Evolutionary conservation across 2,888 invertebrate species (phyloP).

Genomic region (Drosophila falleni): DNA sequence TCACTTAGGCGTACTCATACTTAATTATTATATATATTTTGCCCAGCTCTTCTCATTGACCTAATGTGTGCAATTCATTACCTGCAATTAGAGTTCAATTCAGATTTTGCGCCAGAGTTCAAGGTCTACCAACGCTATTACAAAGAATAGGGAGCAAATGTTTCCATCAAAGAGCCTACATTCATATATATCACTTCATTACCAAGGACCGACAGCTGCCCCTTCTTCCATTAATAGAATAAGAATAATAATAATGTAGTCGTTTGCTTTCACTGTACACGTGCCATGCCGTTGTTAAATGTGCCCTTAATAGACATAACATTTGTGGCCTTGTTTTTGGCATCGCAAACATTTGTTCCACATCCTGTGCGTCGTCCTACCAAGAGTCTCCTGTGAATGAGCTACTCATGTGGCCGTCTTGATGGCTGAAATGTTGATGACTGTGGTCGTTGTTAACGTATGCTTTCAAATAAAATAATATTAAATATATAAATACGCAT

Average conservation of each 20-base stretch:
- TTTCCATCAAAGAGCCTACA: conserved; percentile 35
- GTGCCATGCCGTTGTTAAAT: conserved; percentile 63
- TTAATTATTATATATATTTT: conserved; percentile 22
- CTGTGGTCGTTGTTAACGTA: conserved; percentile 33
- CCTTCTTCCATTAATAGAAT: conserved; percentile 29
- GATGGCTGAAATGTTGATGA: conserved; percentile 32
- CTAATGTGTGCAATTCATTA: conserved; percentile 74
- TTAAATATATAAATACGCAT: conserved; percentile 11
- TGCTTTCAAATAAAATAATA: conserved; percentile 22
- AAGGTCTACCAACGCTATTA: conserved; percentile 46
- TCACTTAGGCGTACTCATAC: conserved; percentile 32
- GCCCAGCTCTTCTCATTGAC: conserved; percentile 47
- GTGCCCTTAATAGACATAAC: conserved; percentile 70
- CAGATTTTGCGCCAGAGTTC: conserved; percentile 55
- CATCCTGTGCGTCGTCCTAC: conserved; percentile 10
- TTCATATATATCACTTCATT: conserved; percentile 67
- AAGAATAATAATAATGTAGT: conserved; percentile 76
- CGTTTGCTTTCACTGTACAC: conserved; percentile 74
- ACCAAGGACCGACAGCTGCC: conserved; percentile 28
- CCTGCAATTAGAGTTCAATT: conserved; percentile 76
- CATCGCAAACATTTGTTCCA: conserved; percentile 43
- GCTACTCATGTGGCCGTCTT: conserved; percentile 29
- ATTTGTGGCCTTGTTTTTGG: conserved; percentile 63
- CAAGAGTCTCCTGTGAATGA: conserved; percentile 26
- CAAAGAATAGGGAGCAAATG: conserved; percentile 16